Base-by-base conservation (phyloP, 2,888 invertebrate genomes). In the Campoplex nolae region DNA sequence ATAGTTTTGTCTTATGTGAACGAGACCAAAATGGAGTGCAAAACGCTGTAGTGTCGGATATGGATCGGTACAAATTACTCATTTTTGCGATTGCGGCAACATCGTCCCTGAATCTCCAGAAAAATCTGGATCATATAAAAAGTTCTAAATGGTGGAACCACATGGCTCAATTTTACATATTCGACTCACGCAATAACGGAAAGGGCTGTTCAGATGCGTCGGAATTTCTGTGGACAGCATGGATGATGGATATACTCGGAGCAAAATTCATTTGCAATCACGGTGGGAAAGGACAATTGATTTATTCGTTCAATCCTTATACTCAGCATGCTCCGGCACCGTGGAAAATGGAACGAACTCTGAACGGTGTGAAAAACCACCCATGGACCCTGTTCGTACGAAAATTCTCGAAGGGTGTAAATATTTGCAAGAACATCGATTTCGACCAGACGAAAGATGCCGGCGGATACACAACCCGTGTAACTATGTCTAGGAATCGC, bases 251-350 rank as follows among this genome's bases (percentile, higher is more conserved):
- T 79, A 48, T 90, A n/a, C 74, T 89, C 6, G 35, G 80, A 2
- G 84, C 84, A 18, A 70, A 77, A 0, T 90, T 86, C 58, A 42
- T 89, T 0, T 91, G 90, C 75, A 23, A 67, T 2, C 51, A 88
- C 42, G 32, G 71, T 1, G 51, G 11, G 8, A 74, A 79, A 6
- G 77, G 28, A 4, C 18, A 42, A 11, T 65, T 58, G 28, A 67
- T 87, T 28, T 90, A 89, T 74, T 87, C 85, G 3, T 89, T 83
- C 70, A 88, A 89, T 71, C 90, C 89, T 11, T 90, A 83, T 83
- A 84, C 82, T 3, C 67, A 73, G 1, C 6, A 28, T 3, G 85
- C 88, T 13, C 82, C 88, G 4, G n/a, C 76, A 1, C 23, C 73
- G 2, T 90, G 90, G 90, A n/a, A 71, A 51, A 45, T 79, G 9